Conservation (phyloP, 2,113 vertebrate genomes). For the Gnathonemus longibarbis region DNA sequence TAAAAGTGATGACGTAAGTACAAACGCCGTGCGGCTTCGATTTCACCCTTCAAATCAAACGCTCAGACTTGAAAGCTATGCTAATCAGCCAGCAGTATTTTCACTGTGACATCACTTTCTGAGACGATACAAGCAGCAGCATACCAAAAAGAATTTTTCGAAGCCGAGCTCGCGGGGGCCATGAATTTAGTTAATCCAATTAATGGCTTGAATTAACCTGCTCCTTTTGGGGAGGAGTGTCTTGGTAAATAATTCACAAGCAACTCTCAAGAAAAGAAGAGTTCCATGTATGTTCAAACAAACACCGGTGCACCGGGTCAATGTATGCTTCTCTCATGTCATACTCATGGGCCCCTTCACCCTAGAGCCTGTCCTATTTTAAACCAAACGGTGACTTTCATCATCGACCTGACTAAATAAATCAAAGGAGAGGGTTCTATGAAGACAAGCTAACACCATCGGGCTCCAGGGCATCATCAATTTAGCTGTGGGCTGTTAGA, state of each 20-base stretch:
- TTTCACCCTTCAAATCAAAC: slow-evolving; percentile 55
- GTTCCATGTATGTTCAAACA: slow-evolving; percentile 28
- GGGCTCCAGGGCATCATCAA: not conserved
- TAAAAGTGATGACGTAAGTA: slow-evolving; percentile 63
- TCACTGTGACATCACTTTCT: slow-evolving; percentile 40
- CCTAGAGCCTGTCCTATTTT: not conserved
- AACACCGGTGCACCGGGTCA: not conserved
- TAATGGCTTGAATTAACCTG: slow-evolving; percentile 62
- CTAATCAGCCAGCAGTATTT: slow-evolving; percentile 46
- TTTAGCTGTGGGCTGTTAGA: not conserved
- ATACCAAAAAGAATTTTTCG: slow-evolving; percentile 39
- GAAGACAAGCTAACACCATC: not conserved
- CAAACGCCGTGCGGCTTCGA: slow-evolving; percentile 54
- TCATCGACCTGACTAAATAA: not conserved
- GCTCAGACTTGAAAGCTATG: slow-evolving; percentile 51
- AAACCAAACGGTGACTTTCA: not conserved
- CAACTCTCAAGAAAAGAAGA: slow-evolving; percentile 38
- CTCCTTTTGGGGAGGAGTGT: slow-evolving; percentile 55
- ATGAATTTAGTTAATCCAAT: slow-evolving; percentile 61
- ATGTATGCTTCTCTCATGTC: not conserved
- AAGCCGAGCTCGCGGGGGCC: slow-evolving; percentile 47
- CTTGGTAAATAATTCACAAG: slow-evolving; percentile 57
- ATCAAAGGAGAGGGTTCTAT: not conserved
- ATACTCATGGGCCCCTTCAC: not conserved
- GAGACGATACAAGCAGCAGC: slow-evolving; percentile 30